These are phyloP conservation scores for Enteromius thamalakanensis DNA, from an alignment of 2,797 vertebrate species.

Conservation along the genomic window DNA sequence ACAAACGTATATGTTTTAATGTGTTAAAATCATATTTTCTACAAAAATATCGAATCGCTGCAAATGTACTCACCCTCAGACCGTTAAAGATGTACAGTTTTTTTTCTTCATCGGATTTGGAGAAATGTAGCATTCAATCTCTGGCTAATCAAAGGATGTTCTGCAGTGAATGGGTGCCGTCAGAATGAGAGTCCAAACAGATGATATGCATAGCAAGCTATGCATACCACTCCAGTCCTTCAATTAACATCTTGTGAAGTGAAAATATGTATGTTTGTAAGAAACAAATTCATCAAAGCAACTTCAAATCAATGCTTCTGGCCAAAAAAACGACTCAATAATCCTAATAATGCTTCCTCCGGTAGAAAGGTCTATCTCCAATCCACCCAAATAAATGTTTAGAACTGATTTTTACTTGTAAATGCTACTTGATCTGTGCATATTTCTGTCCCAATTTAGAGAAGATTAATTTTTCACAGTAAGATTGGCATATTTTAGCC, in stretches of 20 bases:
- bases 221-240: not conserved
- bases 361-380: not conserved
- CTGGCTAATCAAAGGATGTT: not conserved
- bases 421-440: not conserved
- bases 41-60: not conserved
- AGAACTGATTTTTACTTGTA: not conserved
- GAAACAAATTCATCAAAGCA: not conserved
- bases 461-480: not conserved
- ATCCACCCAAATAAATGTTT: not conserved
- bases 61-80: not conserved
- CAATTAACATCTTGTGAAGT: not conserved
- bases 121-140: not conserved
- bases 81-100: not conserved
- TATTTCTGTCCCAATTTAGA: not conserved
- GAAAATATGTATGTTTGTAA: not conserved
- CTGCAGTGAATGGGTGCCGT: not conserved
- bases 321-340: not conserved
- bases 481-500: not conserved
- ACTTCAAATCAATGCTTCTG: not conserved
- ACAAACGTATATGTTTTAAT: not conserved
- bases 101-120: not conserved
- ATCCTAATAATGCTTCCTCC: not conserved
- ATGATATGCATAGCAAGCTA: not conserved
- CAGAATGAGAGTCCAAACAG: not conserved
- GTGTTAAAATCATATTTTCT: not conserved